Conservation (phyloP, 2,797 vertebrate genomes). For the Gallinago solitaria region DNA sequence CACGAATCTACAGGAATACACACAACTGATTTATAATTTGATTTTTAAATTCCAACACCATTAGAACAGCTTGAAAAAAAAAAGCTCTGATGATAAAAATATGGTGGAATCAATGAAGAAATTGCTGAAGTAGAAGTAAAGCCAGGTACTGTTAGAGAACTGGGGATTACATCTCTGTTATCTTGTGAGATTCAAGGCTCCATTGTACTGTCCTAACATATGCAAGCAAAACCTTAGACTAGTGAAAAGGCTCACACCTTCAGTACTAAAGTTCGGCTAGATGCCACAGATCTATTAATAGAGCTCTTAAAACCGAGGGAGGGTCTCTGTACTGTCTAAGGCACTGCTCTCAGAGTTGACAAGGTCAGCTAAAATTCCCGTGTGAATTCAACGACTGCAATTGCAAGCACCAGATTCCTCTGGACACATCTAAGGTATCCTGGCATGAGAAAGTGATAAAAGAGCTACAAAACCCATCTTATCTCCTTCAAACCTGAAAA, state of each 20-base stretch:
- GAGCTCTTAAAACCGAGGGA: conserved; percentile 46
- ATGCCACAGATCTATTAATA: conserved; percentile 72
- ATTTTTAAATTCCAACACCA: not conserved
- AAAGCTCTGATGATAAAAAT: not conserved
- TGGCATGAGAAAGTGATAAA: conserved; percentile 74
- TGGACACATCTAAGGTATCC: conserved; percentile 41
- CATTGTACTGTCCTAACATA: conserved; percentile 7
- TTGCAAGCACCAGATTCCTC: conserved; percentile 34
- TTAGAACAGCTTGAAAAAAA: not conserved
- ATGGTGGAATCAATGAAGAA: not conserved
- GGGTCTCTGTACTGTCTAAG: conserved; percentile 62
- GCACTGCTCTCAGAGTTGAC: conserved; percentile 61
- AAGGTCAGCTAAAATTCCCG: conserved; percentile 72
- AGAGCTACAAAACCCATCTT: conserved; percentile 49
- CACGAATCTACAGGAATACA: not conserved
- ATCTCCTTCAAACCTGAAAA: conserved; percentile 67
- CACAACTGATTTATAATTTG: not conserved
- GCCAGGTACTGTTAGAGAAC: not conserved
- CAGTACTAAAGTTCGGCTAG: not conserved
- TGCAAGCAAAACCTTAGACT: not conserved
- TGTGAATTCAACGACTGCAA: conserved; percentile 54
- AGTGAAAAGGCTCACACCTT: conserved; percentile 48
- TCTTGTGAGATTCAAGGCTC: conserved; percentile 8
- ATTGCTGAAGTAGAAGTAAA: not conserved
- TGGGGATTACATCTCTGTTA: not conserved